Conservation (phyloP, 2,113 vertebrate genomes). For the Phrynocephalus versicolor region DNA sequence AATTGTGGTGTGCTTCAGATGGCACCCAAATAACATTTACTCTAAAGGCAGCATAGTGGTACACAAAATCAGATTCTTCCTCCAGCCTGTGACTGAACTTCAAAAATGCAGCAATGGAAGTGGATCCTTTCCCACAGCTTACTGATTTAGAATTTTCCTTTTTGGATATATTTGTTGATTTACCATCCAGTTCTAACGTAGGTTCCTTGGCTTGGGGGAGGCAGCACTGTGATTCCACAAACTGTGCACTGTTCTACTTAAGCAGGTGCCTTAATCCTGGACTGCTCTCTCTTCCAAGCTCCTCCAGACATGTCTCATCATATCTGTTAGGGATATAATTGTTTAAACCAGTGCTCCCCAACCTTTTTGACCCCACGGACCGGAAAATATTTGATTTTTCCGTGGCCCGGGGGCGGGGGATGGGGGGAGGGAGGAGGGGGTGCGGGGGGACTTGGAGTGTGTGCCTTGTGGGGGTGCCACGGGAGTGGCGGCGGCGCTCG, state of each 20-base stretch:
- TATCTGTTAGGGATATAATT: not conserved
- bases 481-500: too few relatives aligned
- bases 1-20: not conserved
- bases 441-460: too few relatives aligned
- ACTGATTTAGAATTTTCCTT: not conserved
- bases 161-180: not conserved
- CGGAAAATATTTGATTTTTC: too few relatives aligned
- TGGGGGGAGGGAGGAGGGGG: too few relatives aligned
- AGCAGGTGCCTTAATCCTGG: not conserved
- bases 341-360: too few relatives aligned
- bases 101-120: not conserved
- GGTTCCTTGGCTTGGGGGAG: not conserved
- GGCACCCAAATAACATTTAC: not conserved
- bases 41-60: not conserved
- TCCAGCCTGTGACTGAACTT: not conserved
- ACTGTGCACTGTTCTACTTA: not conserved
- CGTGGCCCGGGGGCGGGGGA: too few relatives aligned
- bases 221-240: not conserved
- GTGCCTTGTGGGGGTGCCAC: too few relatives aligned
- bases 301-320: not conserved
- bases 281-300: not conserved
- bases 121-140: not conserved
- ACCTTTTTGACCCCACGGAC: too few relatives aligned
- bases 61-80: not conserved
- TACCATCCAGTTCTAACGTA: not conserved